Evolutionary conservation across 2,113 vertebrate species (phyloP).

Genomic region (Microcebus griseorufus): DNA sequence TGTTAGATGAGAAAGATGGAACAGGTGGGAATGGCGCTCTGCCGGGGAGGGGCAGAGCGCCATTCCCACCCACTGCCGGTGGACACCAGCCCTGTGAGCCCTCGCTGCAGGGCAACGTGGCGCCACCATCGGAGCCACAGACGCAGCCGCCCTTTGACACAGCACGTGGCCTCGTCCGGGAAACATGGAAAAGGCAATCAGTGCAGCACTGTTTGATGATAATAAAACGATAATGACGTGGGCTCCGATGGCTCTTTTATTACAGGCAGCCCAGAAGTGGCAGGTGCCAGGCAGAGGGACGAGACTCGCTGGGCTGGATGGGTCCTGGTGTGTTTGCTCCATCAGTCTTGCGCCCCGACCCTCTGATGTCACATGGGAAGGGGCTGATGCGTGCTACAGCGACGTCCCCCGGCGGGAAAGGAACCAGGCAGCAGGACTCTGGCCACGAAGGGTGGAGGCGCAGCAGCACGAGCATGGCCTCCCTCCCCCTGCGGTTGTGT

Average conservation of each 20-base stretch:
- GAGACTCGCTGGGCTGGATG: fast-evolving
- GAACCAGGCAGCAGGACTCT: background rate
- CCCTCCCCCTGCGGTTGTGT: fast-evolving
- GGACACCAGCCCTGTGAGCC: background rate
- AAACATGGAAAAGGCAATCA: background rate
- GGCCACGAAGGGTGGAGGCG: fast-evolving
- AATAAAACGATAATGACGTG: fast-evolving
- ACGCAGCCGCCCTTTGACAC: fast-evolving
- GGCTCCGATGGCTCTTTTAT: background rate
- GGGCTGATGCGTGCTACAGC: background rate
- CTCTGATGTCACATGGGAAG: background rate
- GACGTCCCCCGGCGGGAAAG: fast-evolving
- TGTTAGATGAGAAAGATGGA: background rate
- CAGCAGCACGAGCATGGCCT: fast-evolving
- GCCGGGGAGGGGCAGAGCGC: background rate
- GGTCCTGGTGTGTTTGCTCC: background rate
- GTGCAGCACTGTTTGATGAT: no score
- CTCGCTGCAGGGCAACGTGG: background rate
- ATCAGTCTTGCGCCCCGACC: fast-evolving
- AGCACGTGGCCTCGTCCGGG: fast-evolving
- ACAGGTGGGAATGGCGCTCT: fast-evolving
- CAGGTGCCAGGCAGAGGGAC: background rate
- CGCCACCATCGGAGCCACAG: fast-evolving
- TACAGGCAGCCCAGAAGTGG: background rate
- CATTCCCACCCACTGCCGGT: background rate